Evolutionary conservation across 2,797 vertebrate genomes (phyloP), one percentile per base, ranked within the genome.

Genomic region (Falco columbarius): DNA sequence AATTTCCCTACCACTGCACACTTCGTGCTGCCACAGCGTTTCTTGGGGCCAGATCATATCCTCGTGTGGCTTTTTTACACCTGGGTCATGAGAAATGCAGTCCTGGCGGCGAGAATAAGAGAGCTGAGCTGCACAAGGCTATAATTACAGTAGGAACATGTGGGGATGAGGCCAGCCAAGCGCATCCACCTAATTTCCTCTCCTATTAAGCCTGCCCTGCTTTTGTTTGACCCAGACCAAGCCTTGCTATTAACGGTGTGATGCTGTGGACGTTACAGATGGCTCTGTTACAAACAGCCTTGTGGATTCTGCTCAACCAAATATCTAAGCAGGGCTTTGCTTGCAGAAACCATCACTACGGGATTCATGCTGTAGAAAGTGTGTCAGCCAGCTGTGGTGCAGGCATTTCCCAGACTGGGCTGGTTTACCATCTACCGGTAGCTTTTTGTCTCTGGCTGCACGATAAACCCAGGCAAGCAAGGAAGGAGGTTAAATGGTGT

Each of bases 131-230:
- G 66, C 73, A 59, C 80, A 30, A 82, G 76, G 76, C 82, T 92
- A 38, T 95, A 95, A 95, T 93, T 96, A 95, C 80, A 92, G 85
- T 2, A 27, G 51, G 66, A 93, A 47, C 66, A 63, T 5, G 36
- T 7, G 2, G n/a, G 30, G 73, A 82, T 73, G 82, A 84, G 93
- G 94, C 93, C 90, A 94, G 93, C 76, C 21, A 10, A 92, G 94
- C 12, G 7, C 75, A 96, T 94, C 93, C 93, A 95, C 85, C 79
- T 96, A 83, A 95, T 97, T 96, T 97, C 96, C 95, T 96, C 89
- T 95, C 67, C 91, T 89, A 90, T 93, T 96, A 94, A 89, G 86
- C 56, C 81, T 93, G 92, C 85, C 61, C 81, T 95, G 92, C 81
- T 96, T 96, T 95, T 95, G 81, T 87, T 83, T 94, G 91, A 96